Evolutionary conservation across 2,888 invertebrate genomes (phyloP), one percentile per base, ranked within the genome.

Genomic region (Ferrisia virgata): DNA sequence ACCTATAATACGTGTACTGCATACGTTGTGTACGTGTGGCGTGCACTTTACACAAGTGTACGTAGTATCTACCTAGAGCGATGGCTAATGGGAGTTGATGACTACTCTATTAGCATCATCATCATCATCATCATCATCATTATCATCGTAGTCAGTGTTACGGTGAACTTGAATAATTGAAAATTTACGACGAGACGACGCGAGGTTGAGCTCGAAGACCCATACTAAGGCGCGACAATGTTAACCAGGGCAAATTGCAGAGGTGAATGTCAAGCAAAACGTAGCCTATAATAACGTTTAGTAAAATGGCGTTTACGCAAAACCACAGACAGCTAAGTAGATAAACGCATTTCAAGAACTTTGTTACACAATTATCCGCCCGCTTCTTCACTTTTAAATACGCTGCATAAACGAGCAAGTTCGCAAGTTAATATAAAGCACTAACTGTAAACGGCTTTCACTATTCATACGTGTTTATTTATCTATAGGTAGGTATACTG

Each of bases 401-500:
- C 2, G 72, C 28, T 53, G 2, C 53, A 5, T 15, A 3, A 47
- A 47, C n/a, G 47, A 47, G 13, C 22, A 53, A 22, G 53, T 22
- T 22, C 9, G 53, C 22, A 22, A 22, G 18, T 53, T 36, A 76
- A 18, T 76, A n/a, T n/a, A 76, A 76, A 36, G 36, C 18, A 76
- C 31, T 76, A 76, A 76, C 72, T 64, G 82, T 39, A 64, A 58
- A 82, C 36, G 64, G 82, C 82, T 82, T 82, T 82, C 82, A 82
- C 82, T 82, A 64, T 82, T 82, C 82, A 82, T 39, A 31, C 58
- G 36, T 39, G 36, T 69, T 9, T 82, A 82, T 82, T 18, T 47
- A 79, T 33, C 28, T n/a, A n/a, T n/a, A n/a, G n/a, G n/a, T n/a
- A n/a, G n/a, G n/a, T n/a, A n/a, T n/a, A n/a, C n/a, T 39, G 22